Conservation (phyloP, 2,888 invertebrate species). For the Gastrophysa polygoni region DNA sequence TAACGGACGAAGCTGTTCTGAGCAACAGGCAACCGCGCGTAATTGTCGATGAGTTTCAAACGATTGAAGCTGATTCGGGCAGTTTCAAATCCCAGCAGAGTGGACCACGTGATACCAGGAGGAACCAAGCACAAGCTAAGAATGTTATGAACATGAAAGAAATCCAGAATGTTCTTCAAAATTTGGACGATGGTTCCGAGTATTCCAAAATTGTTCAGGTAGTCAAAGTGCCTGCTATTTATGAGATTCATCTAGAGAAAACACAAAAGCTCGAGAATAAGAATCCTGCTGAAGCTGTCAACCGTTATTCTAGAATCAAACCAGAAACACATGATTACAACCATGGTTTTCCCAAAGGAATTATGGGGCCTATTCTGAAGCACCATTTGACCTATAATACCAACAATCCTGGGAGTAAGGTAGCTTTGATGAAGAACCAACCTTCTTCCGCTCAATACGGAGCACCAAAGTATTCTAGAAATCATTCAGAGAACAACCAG, state of each 20-base stretch:
- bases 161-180: slow-evolving; percentile 29
- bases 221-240: slow-evolving; percentile 45
- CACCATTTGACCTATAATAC: background rate
- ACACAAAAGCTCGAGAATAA: no score
- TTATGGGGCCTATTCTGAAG: background rate
- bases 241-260: slow-evolving; percentile 44
- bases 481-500: no score
- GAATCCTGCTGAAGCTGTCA: no score
- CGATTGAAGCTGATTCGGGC: no score
- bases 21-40: background rate
- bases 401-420: background rate
- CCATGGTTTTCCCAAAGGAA: background rate
- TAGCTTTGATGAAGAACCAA: background rate
- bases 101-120: background rate
- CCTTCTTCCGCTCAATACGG: background rate
- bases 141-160: slow-evolving; percentile 22
- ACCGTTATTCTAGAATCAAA: background rate
- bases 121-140: background rate
- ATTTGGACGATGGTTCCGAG: slow-evolving; percentile 20
- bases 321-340: background rate
- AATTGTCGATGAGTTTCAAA: background rate
- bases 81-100: background rate
- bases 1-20: slow-evolving; percentile 11
- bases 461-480: background rate
- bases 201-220: slow-evolving; percentile 39